phyloP scores from a whole-genome alignment of 2,888 invertebrate genomes.

The Hoplodrina ambigua region DNA sequence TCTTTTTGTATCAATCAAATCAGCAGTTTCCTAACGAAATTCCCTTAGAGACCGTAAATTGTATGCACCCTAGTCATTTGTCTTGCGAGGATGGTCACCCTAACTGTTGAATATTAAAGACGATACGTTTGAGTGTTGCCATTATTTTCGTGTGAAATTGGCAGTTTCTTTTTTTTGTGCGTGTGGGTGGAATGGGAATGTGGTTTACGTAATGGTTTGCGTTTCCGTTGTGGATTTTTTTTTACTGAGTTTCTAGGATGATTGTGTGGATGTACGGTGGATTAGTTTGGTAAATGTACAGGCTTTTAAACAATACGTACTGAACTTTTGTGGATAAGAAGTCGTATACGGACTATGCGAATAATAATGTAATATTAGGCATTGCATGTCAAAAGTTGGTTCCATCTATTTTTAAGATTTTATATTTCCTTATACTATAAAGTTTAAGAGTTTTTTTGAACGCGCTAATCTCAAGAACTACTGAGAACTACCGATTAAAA shows the following conservation, averaged over 20 bases:
- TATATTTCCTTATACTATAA: no score
- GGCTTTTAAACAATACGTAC: no score
- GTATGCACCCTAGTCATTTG: slow-evolving; percentile 71
- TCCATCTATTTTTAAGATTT: no score
- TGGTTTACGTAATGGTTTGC: slow-evolving; percentile 6
- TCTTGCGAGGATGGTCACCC: slow-evolving; percentile 64
- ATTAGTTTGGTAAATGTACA: no score
- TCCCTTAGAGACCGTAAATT: slow-evolving; percentile 58
- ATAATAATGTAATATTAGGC: no score
- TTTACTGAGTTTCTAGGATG: neutral
- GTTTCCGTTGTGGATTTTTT: neutral
- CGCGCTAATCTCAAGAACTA: no score
- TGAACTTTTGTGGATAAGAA: neutral
- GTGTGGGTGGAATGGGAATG: slow-evolving; percentile 27
- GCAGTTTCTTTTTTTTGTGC: slow-evolving; percentile 44
- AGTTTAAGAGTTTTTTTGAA: no score
- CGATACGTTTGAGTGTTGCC: slow-evolving; percentile 52
- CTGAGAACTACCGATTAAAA: no score
- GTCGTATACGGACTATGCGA: no score
- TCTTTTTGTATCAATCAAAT: slow-evolving; percentile 72
- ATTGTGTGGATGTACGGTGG: no score
- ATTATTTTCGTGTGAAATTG: slow-evolving; percentile 52
- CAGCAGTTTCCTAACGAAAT: slow-evolving; percentile 66
- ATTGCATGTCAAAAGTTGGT: no score
- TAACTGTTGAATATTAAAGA: slow-evolving; percentile 55